Conservation (phyloP, 2,113 vertebrate genomes). For the Neotoma lepida region DNA sequence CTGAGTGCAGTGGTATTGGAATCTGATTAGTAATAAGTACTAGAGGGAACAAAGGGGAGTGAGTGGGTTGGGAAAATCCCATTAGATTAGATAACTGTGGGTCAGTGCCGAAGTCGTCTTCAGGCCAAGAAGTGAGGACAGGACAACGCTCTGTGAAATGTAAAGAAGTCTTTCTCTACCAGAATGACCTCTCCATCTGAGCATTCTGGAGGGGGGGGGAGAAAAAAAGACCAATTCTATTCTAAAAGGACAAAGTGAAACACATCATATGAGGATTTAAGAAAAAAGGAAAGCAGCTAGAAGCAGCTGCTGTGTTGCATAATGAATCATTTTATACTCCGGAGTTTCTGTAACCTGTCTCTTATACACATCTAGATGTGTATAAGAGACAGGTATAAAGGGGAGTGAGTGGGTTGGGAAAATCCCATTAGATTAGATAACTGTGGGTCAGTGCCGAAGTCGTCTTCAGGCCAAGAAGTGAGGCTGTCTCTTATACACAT, state of each 20-base stretch:
- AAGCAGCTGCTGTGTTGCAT: conserved; percentile 7
- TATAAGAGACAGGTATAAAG: too few relatives aligned
- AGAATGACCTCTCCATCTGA: conserved; percentile 19
- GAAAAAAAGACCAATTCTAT: background rate
- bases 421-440: background rate
- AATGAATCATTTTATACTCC: conserved; percentile 1
- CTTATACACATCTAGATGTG: too few relatives aligned
- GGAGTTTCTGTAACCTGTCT: too few relatives aligned
- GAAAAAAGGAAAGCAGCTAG: background rate
- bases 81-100: background rate
- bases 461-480: background rate
- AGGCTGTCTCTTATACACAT: too few relatives aligned
- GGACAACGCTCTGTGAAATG: background rate
- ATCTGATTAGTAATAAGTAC: background rate
- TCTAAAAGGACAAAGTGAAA: conserved; percentile 7
- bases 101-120: background rate
- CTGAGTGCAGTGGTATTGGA: background rate
- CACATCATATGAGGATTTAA: background rate
- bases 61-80: background rate
- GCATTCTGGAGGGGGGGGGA: background rate
- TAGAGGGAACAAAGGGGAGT: background rate
- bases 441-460: background rate
- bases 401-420: background rate
- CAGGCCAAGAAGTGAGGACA: background rate
- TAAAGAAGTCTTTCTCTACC: background rate